phyloP scores from a whole-genome alignment of 2,888 invertebrate species.

The Tillus elongatus region DNA sequence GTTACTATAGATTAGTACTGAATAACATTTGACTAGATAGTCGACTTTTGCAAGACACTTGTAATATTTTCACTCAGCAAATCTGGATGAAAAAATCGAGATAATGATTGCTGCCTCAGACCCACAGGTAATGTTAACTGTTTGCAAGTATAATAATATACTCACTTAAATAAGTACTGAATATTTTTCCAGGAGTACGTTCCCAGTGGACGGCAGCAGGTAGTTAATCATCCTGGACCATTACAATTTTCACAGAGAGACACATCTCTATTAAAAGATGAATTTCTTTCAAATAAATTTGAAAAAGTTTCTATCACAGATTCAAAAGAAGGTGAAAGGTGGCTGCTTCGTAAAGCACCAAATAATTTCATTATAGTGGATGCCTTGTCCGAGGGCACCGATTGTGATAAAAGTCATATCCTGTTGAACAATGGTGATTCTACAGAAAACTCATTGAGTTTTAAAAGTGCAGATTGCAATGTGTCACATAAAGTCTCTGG shows the following conservation, averaged over 20 bases:
- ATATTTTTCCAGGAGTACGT: conserved; percentile 61
- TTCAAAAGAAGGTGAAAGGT: conserved; percentile 45
- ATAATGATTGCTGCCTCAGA: conserved; percentile 86
- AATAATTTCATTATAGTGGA: not conserved
- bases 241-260: not conserved
- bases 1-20: too few relatives aligned
- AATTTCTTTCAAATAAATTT: conserved; percentile 60
- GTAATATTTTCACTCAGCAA: too few relatives aligned
- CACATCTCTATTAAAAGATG: conserved; percentile 28
- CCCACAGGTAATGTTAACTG: conserved; percentile 56
- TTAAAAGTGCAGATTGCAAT: too few relatives aligned
- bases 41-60: too few relatives aligned
- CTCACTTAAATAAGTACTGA: conserved; percentile 22
- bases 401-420: too few relatives aligned
- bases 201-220: conserved; percentile 77
- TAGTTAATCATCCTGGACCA: conserved; percentile 67
- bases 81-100: conserved; percentile 81
- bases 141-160: not conserved
- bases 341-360: conserved; percentile 47
- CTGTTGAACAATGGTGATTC: too few relatives aligned
- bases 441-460: too few relatives aligned
- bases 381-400: too few relatives aligned
- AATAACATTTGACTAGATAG: too few relatives aligned
- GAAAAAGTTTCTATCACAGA: conserved; percentile 69
- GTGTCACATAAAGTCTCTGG: too few relatives aligned